Evolutionary conservation across 2,888 invertebrate genomes (phyloP), one percentile per base, ranked within the genome.

Genomic region (Pharmacophagus antenor): DNA sequence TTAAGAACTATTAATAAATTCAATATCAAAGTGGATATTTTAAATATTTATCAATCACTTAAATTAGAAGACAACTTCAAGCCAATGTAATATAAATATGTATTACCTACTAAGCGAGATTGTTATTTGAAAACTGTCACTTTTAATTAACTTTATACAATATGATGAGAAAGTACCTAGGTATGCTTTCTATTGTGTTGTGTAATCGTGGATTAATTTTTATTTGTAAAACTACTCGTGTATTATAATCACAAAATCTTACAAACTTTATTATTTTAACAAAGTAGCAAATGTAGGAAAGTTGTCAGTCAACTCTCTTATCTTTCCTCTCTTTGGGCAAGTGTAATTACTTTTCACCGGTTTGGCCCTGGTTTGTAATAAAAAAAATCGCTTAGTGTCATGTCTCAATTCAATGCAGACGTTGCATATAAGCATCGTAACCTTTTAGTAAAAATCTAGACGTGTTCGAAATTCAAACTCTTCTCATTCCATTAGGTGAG

Each of bases 401-500:
- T 27, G 8, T 46, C 22, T 5, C 23, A 31, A 8, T 50, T 20
- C 44, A 21, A 49, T 46, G 18, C 27, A 49, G 22, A 44, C 50
- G 22, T 18, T 46, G 37, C 17, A 44, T 37, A 22, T 22, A 23
- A 23, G 47, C 21, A 55, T 50, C 17, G 18, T 54, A 56, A 58
- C 57, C 58, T 58, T 59, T 53, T 52, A 62, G 54, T 49, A 56
- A 55, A 63, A 58, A 62, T 64, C 62, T 64, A 64, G 65, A 64
- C 64, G 62, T 44, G 62, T 56, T 63, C 53, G 56, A 61, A 53
- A 61, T 62, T 62, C 61, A 63, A 62, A 63, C 60, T 73, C 72
- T 76, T 73, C 72, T 64, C 63, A 64, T 65, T 67, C 62, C 64
- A 79, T 74, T 79, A 79, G 56, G 21, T 76, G 76, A 74, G 74